Percentiles rank a stretch among this genome's conserved stretches.
Evolutionary conservation across 2,888 invertebrate species (phyloP).

Genomic region (Schizotus pectinicornis): DNA sequence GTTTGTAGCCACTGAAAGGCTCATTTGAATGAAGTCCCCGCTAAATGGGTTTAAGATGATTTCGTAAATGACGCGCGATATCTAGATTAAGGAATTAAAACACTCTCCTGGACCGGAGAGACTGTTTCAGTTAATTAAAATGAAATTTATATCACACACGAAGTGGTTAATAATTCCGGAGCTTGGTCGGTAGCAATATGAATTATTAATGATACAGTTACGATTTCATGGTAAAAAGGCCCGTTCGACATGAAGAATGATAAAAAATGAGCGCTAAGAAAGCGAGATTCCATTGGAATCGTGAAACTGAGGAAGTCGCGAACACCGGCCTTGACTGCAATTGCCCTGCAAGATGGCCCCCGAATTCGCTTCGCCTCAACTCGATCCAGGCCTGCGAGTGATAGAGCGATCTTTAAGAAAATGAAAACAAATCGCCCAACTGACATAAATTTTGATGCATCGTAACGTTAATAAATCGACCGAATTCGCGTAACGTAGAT

Average conservation of each 20-base stretch:
- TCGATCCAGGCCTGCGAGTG: constrained; percentile 10
- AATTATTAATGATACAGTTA: too few species aligned
- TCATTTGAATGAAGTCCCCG: constrained; percentile 5
- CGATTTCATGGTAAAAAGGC: too few species aligned
- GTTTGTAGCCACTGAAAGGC: not conserved
- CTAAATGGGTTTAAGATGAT: constrained; percentile 3
- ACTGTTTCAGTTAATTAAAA: too few species aligned
- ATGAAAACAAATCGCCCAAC: constrained; percentile 15
- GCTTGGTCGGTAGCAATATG: too few species aligned
- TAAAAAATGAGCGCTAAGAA: too few species aligned
- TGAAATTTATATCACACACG: too few species aligned
- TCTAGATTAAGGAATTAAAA: not conserved
- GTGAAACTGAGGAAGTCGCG: too few species aligned
- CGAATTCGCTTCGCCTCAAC: constrained; percentile 17
- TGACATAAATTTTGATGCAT: constrained; percentile 21
- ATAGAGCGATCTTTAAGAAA: constrained; percentile 20
- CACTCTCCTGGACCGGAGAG: too few species aligned
- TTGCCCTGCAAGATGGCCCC: constrained; percentile 5
- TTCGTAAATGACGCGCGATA: not conserved
- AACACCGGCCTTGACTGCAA: constrained; percentile 5
- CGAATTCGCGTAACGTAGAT: constrained; percentile 20
- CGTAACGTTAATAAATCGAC: constrained; percentile 18
- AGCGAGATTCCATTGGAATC: too few species aligned
- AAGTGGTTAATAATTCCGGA: too few species aligned
- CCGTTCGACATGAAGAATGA: too few species aligned